phyloP scores from a whole-genome alignment of 2,888 invertebrate species.

The Podotricha telesiphe region DNA sequence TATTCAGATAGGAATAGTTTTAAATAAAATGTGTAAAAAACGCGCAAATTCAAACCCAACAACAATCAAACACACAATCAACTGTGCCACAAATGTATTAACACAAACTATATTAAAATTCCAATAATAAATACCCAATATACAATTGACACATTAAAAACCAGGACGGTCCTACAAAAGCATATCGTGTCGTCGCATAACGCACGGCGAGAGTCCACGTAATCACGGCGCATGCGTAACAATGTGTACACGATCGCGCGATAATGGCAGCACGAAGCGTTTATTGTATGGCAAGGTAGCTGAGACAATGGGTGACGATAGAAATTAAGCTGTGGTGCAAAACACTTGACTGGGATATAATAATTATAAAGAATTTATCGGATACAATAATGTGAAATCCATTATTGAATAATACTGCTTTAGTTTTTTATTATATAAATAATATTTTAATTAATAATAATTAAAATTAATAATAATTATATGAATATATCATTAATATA shows the following conservation, averaged over 20 bases:
- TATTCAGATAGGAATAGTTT: too few relatives aligned
- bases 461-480: too few relatives aligned
- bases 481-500: too few relatives aligned
- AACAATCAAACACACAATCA: too few relatives aligned
- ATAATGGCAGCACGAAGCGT: conserved; percentile 33
- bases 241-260: conserved; percentile 35
- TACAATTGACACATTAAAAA: too few relatives aligned
- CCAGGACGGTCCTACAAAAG: conserved; percentile 12
- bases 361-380: neutral
- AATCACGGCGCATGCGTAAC: conserved; percentile 37
- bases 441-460: neutral
- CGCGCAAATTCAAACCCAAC: too few relatives aligned
- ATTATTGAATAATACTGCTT: neutral
- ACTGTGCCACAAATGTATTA: too few relatives aligned
- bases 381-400: neutral
- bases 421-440: neutral
- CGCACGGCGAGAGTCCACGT: conserved; percentile 29
- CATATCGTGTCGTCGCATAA: conserved; percentile 20
- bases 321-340: neutral
- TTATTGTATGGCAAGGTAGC: conserved; percentile 31
- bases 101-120: neutral
- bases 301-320: conserved; percentile 14
- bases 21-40: too few relatives aligned
- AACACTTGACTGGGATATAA: neutral
- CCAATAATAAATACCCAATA: too few relatives aligned